phyloP scores from a whole-genome alignment of 1,140 invertebrate genomes.

The Dysdera silvatica region DNA sequence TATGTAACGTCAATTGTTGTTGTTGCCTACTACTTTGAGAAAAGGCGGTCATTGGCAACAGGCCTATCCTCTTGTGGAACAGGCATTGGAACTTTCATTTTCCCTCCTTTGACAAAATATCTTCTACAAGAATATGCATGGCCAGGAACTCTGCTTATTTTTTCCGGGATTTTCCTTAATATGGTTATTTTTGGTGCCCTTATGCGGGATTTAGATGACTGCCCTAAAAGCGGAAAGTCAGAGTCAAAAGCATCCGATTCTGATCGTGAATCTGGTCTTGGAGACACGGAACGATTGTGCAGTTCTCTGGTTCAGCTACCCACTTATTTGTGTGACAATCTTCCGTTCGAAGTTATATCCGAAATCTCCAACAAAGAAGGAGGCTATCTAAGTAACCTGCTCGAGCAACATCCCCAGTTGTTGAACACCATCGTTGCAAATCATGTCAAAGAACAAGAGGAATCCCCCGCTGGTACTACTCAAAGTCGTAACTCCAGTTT shows the following conservation, averaged over 20 bases:
- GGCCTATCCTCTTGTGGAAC: conserved; percentile 86
- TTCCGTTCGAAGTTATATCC: conserved; percentile 21
- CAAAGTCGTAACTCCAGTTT: not conserved
- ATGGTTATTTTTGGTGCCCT: conserved; percentile 76
- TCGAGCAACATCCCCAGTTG: conserved; percentile 33
- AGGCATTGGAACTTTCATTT: conserved; percentile 73
- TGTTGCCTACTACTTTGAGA: conserved; percentile 94
- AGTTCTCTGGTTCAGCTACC: conserved; percentile 71
- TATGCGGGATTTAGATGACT: conserved; percentile 64
- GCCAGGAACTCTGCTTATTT: conserved; percentile 73
- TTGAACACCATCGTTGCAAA: conserved; percentile 25
- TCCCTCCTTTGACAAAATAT: conserved; percentile 72
- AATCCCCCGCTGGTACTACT: not conserved
- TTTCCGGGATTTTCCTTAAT: conserved; percentile 76
- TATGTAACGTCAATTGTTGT: conserved; percentile 80
- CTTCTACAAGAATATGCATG: conserved; percentile 71
- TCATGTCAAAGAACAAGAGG: not conserved
- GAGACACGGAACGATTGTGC: conserved; percentile 50
- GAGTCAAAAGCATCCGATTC: not conserved
- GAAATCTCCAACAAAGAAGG: conserved; percentile 33
- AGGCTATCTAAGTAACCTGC: conserved; percentile 32
- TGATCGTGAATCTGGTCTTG: not conserved
- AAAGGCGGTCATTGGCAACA: conserved; percentile 79
- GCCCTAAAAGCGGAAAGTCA: not conserved
- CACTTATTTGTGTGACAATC: conserved; percentile 55